A percentile compares a stretch with the other conserved stretches of the same genome.
Conservation (phyloP, 2,797 vertebrate genomes). For the Helarctos malayanus region DNA sequence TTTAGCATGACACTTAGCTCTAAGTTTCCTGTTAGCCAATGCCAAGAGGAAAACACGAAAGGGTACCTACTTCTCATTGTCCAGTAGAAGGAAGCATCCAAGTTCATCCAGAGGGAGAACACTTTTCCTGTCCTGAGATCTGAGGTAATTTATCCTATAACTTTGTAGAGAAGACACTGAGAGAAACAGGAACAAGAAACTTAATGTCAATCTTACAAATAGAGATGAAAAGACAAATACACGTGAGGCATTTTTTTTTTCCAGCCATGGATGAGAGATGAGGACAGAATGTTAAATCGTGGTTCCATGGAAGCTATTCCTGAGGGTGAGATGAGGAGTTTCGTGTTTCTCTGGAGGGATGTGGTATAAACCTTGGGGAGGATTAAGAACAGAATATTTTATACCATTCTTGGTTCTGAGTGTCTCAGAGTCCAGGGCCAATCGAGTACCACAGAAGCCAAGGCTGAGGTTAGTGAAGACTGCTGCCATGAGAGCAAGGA, state of each 20-base stretch:
- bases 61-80: neutral
- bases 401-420: neutral
- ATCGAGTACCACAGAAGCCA: neutral
- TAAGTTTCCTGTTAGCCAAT: neutral
- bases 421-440: neutral
- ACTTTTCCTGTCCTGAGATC: neutral
- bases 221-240: neutral
- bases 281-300: neutral
- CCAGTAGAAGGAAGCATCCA: neutral
- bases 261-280: neutral
- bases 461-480: neutral
- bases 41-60: neutral
- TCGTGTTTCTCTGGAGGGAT: neutral
- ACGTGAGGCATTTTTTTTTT: neutral
- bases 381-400: neutral
- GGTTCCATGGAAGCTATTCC: neutral
- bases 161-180: neutral
- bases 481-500: rapidly evolving
- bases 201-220: constrained; percentile 16
- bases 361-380: neutral
- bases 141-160: neutral
- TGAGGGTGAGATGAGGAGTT: neutral
- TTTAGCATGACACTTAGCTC: neutral
- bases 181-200: neutral
- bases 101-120: neutral